Evolutionary conservation across 2,113 vertebrate species (phyloP).

Genomic region (Coryphaenoides rupestris): DNA sequence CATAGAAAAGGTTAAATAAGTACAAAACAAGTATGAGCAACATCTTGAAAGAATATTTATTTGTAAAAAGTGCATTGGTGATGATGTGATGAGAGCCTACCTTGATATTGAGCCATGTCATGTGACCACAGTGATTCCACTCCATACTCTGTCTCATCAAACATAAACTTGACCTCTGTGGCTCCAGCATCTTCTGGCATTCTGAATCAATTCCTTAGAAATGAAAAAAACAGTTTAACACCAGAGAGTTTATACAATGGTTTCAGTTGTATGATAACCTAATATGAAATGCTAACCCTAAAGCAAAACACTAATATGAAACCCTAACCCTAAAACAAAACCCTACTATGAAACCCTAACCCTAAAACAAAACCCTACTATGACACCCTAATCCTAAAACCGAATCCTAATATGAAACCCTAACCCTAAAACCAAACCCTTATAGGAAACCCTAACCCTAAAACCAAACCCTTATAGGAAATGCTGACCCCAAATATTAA

Average conservation of each 20-base stretch:
- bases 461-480: no score
- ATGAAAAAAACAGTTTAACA: slow-evolving; percentile 7
- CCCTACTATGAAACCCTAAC: no score
- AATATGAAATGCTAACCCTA: background rate
- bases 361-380: no score
- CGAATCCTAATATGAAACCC: no score
- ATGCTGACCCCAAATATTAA: no score
- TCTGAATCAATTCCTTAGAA: slow-evolving; percentile 93
- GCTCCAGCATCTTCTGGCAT: slow-evolving; percentile 98
- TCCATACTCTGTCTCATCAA: slow-evolving; percentile 92
- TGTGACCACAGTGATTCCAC: slow-evolving; percentile 92
- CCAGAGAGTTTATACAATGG: no score
- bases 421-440: no score
- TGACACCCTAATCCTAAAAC: no score
- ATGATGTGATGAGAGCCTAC: slow-evolving; percentile 58
- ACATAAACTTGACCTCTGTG: slow-evolving; percentile 93
- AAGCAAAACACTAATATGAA: no score
- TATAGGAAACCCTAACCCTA: no score
- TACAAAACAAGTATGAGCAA: background rate
- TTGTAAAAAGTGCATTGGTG: background rate
- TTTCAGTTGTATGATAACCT: no score
- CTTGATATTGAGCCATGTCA: slow-evolving; percentile 93
- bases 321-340: no score
- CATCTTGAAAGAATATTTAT: background rate
- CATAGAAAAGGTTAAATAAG: background rate